A percentile compares a stretch with the other conserved stretches of the same genome.
These are phyloP conservation scores for Laterallus jamaicensis DNA, from an alignment of 2,113 vertebrate species.

Conservation along the genomic window DNA sequence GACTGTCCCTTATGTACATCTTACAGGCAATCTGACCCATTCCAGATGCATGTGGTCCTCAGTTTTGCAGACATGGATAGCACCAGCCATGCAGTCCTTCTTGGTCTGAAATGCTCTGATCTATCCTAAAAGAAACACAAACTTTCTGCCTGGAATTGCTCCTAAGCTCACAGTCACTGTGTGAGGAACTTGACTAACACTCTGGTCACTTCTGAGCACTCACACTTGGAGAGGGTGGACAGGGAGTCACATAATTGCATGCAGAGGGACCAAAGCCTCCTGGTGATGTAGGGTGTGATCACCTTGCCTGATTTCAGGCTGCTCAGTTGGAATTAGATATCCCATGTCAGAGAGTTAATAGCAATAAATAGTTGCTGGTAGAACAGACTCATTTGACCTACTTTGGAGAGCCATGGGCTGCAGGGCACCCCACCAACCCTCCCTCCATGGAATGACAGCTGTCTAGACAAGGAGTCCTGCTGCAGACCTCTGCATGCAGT, in stretches of 20 bases:
- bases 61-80: background rate
- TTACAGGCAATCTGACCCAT: background rate
- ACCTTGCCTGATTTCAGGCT: background rate
- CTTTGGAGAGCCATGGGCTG: background rate
- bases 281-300: background rate
- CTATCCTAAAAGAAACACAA: background rate
- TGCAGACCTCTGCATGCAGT: background rate
- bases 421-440: background rate
- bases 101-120: background rate
- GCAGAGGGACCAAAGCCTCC: background rate
- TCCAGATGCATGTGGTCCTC: rapidly evolving
- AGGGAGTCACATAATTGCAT: background rate
- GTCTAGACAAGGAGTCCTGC: background rate
- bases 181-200: background rate
- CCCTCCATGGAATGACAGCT: background rate
- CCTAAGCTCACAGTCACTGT: background rate
- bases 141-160: background rate
- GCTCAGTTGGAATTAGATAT: background rate
- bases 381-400: conserved; percentile 42
- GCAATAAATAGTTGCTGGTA: background rate
- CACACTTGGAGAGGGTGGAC: background rate
- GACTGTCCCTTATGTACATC: background rate
- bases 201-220: background rate
- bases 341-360: background rate
- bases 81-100: background rate